Evolutionary conservation across 2,888 invertebrate species (phyloP), one percentile per base, ranked within the genome.

Genomic region (Caenorhabditis wallacei): DNA sequence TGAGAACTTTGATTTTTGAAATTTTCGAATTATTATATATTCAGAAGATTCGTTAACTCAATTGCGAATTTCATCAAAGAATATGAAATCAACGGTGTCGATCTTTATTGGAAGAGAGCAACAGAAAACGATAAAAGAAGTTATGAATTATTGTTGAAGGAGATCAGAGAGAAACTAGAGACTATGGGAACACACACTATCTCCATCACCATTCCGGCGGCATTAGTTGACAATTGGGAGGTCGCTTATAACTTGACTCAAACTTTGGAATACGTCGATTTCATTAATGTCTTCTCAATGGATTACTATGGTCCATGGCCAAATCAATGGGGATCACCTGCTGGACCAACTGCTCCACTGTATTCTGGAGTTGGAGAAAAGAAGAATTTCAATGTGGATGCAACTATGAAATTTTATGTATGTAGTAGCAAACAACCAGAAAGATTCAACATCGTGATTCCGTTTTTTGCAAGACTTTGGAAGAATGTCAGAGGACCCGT

Each of bases 271-370:
- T 10, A 64, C 20, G 51, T 64, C 1, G 64, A 64, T 26, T 64
- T 64, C 13, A 46, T 64, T 22, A 64, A 64, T 64, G 64, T 64
- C 1, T 64, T n/a, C 48, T 48, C 64, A 35, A 64, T 64, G 64
- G 64, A 64, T 48, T 64, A 64, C 18, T 26, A 48, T 11, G 64
- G 64, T 48, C 64, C 64, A 51, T 64, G 64, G 64, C 30, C 26
- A 4, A 64, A 64, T 35, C 48, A 64, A 64, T 64, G 35, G 26
- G 64, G 64, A 26, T 20, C 11, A 30, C 64, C 64, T 18, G 51
- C 64, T 26, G 64, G 64, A 51, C 64, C 64, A 35, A 51, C 22
- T 30, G 26, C 64, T 35, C 48, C 24, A 20, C 35, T 64, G 7
- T 64, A 30, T 18, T 51, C n/a, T 18, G 26, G 26, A 26, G 11